A percentile compares a stretch with the other conserved stretches of the same genome.
Evolutionary conservation across 2,888 invertebrate species (phyloP).

Genomic region (Steinernema scapterisci): DNA sequence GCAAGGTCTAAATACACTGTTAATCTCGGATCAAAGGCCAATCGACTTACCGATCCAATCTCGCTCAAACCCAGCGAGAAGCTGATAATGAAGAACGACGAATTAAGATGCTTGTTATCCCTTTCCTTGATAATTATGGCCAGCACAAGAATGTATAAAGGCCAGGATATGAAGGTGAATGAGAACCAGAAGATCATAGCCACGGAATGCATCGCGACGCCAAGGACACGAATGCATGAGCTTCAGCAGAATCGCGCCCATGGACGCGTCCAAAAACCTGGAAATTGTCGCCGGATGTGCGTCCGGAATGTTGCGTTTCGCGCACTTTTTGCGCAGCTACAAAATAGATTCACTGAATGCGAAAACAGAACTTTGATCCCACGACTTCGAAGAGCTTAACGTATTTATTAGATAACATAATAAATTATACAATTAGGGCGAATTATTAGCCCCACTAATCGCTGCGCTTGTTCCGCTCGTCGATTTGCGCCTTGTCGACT

Average conservation of each 20-base stretch:
- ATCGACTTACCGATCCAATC: not conserved
- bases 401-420: too few relatives aligned
- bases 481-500: slow-evolving; percentile 6
- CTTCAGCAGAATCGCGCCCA: too few relatives aligned
- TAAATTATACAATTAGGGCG: too few relatives aligned
- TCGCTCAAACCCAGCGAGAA: not conserved
- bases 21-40: not conserved
- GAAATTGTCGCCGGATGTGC: not conserved
- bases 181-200: not conserved
- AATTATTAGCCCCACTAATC: too few relatives aligned
- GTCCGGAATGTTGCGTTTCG: not conserved
- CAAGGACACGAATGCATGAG: too few relatives aligned
- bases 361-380: too few relatives aligned
- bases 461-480: slow-evolving; percentile 5
- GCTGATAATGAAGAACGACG: slow-evolving; percentile 16
- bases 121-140: not conserved
- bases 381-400: too few relatives aligned
- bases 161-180: not conserved
- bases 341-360: not conserved
- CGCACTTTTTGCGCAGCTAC: not conserved
- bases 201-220: not conserved
- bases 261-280: too few relatives aligned
- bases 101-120: not conserved
- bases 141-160: not conserved
- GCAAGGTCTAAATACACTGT: not conserved